Conservation (phyloP, 1,140 invertebrate species). For the Helicoverpa armigera region DNA sequence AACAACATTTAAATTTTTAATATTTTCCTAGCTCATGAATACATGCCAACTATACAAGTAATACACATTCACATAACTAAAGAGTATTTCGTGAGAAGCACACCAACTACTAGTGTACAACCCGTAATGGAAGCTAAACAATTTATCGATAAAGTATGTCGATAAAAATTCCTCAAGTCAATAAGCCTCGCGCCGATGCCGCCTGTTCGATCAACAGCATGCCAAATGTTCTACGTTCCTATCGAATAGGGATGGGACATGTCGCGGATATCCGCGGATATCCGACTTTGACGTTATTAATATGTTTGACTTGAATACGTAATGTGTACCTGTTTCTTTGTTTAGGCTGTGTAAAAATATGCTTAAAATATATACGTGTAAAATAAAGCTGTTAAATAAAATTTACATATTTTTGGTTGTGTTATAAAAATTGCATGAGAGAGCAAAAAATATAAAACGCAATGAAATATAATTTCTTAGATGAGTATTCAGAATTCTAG, state of each 20-base stretch:
- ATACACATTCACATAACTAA: neutral
- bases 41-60: neutral
- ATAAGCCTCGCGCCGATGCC: slow-evolving; percentile 7
- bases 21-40: neutral
- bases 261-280: too few species aligned
- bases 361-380: too few species aligned
- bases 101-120: neutral
- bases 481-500: neutral
- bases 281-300: too few species aligned
- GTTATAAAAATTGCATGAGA: too few species aligned
- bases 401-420: too few species aligned
- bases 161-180: slow-evolving; percentile 36
- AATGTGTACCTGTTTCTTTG: too few species aligned
- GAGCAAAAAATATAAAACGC: too few species aligned
- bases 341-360: too few species aligned
- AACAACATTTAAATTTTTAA: too few species aligned
- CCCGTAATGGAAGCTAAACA: slow-evolving; percentile 20
- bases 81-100: neutral
- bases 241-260: neutral
- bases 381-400: too few species aligned
- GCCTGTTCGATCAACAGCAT: slow-evolving; percentile 25
- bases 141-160: slow-evolving; percentile 31
- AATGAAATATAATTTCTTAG: too few species aligned
- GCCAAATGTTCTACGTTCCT: slow-evolving; percentile 17
- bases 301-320: too few species aligned